Conservation (phyloP, 2,888 invertebrate genomes). For the Cetonia aurata region DNA sequence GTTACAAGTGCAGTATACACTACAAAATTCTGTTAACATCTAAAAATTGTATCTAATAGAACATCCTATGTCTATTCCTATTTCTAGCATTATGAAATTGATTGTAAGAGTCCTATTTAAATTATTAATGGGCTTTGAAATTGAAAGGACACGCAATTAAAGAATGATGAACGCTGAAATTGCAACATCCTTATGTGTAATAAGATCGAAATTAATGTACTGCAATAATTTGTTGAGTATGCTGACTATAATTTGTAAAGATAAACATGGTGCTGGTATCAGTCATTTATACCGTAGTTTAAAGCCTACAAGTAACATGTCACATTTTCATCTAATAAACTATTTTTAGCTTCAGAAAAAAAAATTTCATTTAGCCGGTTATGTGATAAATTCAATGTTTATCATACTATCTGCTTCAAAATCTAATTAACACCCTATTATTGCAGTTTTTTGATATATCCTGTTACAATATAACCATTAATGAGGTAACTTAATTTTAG, state of each 20-base stretch:
- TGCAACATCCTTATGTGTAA: constrained; percentile 21
- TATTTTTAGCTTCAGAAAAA: constrained; percentile 9
- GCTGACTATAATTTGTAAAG: constrained; percentile 30
- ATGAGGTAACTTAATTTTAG: constrained; percentile 37
- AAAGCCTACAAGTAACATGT: constrained; percentile 9
- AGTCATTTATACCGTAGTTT: constrained; percentile 35
- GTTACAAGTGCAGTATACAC: too few relatives aligned
- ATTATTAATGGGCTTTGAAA: too few relatives aligned
- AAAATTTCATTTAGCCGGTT: constrained; percentile 13
- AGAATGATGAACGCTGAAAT: constrained; percentile 37
- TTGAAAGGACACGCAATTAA: not conserved
- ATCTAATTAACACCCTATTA: constrained; percentile 34
- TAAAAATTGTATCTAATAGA: too few relatives aligned
- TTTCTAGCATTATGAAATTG: too few relatives aligned
- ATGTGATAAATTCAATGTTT: constrained; percentile 29
- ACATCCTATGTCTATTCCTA: too few relatives aligned
- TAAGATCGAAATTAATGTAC: constrained; percentile 9
- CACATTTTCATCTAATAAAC: constrained; percentile 15
- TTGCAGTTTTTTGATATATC: constrained; percentile 30
- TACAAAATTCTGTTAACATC: too few relatives aligned
- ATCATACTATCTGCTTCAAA: constrained; percentile 26
- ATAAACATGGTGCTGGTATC: constrained; percentile 20
- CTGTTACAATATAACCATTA: constrained; percentile 30
- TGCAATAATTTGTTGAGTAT: constrained; percentile 17
- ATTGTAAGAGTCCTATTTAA: too few relatives aligned